Percentiles rank a stretch among this genome's conserved stretches.
Conservation (phyloP, 2,888 invertebrate genomes). For the Rapana venosa region DNA sequence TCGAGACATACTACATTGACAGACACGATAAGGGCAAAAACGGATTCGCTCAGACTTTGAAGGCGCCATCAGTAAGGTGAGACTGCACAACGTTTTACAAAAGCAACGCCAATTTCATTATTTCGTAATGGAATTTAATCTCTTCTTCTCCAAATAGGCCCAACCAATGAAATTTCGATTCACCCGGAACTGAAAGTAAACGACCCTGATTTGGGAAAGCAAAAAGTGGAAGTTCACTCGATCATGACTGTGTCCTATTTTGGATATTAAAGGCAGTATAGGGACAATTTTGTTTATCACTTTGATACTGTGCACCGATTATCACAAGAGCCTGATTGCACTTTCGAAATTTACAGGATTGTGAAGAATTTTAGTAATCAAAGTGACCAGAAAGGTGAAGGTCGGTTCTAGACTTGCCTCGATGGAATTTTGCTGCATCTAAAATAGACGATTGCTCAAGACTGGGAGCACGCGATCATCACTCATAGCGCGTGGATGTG, state of each 20-base stretch:
- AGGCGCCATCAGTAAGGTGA: background rate
- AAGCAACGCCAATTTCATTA: background rate
- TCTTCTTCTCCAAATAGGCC: too few relatives aligned
- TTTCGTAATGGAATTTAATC: background rate
- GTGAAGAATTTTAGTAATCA: too few relatives aligned
- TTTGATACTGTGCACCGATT: too few relatives aligned
- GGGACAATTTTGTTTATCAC: too few relatives aligned
- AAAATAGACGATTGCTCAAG: background rate
- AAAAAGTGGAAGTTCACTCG: background rate
- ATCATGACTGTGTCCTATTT: too few relatives aligned
- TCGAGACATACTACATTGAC: background rate
- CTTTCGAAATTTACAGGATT: too few relatives aligned
- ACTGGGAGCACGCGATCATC: background rate
- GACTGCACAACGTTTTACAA: background rate
- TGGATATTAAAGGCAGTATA: too few relatives aligned
- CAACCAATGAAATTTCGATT: slow-evolving; percentile 20
- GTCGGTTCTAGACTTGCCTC: slow-evolving; percentile 7
- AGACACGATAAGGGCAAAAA: background rate
- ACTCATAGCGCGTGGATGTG: background rate
- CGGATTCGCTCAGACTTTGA: background rate
- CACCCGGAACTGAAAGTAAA: slow-evolving; percentile 39
- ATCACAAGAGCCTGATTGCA: too few relatives aligned
- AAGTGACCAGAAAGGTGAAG: slow-evolving; percentile 11
- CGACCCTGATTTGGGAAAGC: slow-evolving; percentile 8
- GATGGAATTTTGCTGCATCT: slow-evolving; percentile 12